Conservation (phyloP, 1,140 invertebrate species). For the Idris sp. region DNA sequence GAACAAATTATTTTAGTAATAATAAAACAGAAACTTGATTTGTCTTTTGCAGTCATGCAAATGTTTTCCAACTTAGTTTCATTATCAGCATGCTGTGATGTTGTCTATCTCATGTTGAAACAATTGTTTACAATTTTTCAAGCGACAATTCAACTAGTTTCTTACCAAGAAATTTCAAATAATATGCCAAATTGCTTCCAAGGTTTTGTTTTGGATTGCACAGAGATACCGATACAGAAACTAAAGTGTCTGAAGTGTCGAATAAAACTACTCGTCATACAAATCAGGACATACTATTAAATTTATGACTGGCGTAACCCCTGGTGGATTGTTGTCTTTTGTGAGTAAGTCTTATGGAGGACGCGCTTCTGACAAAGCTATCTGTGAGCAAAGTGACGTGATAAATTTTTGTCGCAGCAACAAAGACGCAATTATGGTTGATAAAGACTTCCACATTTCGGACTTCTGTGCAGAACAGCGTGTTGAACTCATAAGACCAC, state of each 20-base stretch:
- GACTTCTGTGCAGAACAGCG: not conserved
- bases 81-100: not conserved
- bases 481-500: not conserved
- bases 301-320: constrained; percentile 2
- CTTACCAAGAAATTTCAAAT: constrained; percentile 3
- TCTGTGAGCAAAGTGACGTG: constrained; percentile 3
- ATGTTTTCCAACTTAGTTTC: not conserved
- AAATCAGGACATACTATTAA: constrained; percentile 3
- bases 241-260: constrained; percentile 8
- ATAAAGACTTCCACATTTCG: not conserved
- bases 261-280: constrained; percentile 2
- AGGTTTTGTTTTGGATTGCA: constrained; percentile 1
- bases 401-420: not conserved
- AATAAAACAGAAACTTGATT: constrained; percentile 25
- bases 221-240: not conserved
- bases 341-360: constrained; percentile 2
- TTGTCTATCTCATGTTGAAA: constrained; percentile 1
- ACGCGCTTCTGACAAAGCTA: constrained; percentile 1
- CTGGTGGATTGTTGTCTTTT: not conserved
- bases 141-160: constrained; percentile 5
- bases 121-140: not conserved
- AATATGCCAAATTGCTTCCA: constrained; percentile 4
- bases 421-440: not conserved
- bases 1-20: constrained; percentile 28
- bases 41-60: not conserved